Base-by-base conservation (phyloP, 2,113 vertebrate genomes). In the Pseudolaguvia tuberculata region DNA sequence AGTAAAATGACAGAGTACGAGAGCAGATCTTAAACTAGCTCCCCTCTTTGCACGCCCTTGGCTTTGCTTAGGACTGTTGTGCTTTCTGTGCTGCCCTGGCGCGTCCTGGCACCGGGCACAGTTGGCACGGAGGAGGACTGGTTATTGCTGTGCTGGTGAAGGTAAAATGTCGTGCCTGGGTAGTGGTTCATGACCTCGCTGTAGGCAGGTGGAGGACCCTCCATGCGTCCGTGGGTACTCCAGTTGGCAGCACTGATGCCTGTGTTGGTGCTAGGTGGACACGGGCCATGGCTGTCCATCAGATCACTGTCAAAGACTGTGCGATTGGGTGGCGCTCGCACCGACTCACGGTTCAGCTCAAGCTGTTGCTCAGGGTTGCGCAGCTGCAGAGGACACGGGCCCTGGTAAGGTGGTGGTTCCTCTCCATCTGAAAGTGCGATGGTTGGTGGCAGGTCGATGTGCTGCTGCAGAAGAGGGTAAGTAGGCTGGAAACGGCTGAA, bases 401-500 rank as follows among this genome's bases (percentile, higher is more conserved):
- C 96, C 88, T 98, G 94, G 89, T 99, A 99, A 0, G 96, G 97
- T 0, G 96, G 96, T 0, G 95, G 95, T 84, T 98, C 97, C 80
- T 98, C 97, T 4, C 97, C 97, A 0, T 98, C 97, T 0, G 96
- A 98, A 75, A 99, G 92, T 11, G 96, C 96, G 88, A 99, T 99
- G 83, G 96, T 98, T 1, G 97, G 97, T 59, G 97, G 97, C 82
- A 99, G 93, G 90, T 99, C 95, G 2, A 99, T 97, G 87, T 98
- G 94, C 17, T 96, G 95, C 86, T 95, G 96, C 90, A 96, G 91
- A 79, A 96, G 97, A 2, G 97, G 96, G 86, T 96, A 99, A n/a
- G 95, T 98, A 84, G 95, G 95, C 90, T 98, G 96, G 92, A 97
- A 98, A 90, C 94, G 94, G 88, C 95, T 93, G 90, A 98, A 97